A percentile compares a stretch with the other conserved stretches of the same genome.
Conservation (phyloP, 2,113 vertebrate genomes). For the Microcebus griseorufus region DNA sequence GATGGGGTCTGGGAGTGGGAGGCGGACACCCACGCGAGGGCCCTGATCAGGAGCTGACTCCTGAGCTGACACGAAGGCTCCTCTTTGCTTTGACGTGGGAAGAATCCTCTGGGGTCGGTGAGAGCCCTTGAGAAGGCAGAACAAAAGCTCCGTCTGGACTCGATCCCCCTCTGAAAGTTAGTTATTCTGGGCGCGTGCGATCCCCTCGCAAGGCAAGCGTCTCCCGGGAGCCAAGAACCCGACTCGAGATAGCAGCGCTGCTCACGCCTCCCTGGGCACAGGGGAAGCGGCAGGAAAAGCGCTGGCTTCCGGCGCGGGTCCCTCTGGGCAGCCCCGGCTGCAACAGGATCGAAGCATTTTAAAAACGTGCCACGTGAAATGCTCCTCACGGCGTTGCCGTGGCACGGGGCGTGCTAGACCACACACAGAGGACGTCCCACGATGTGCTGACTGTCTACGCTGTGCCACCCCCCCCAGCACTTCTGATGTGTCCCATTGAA, state of each 20-base stretch:
- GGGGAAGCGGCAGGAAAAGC: neutral
- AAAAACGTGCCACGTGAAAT: accelerated
- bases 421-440: accelerated
- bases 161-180: neutral
- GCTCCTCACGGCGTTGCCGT: neutral
- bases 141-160: neutral
- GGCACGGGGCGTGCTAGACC: accelerated
- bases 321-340: neutral
- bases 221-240: neutral
- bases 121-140: neutral
- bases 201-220: accelerated
- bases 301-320: neutral
- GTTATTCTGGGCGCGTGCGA: accelerated
- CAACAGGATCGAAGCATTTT: neutral
- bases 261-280: neutral
- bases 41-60: neutral
- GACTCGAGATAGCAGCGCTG: accelerated
- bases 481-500: neutral
- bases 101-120: neutral
- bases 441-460: neutral
- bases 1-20: neutral
- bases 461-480: neutral
- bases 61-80: accelerated
- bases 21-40: neutral
- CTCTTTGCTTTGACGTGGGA: neutral